Conservation (phyloP, 2,113 vertebrate genomes). For the Brachypodius melanocephalos region DNA sequence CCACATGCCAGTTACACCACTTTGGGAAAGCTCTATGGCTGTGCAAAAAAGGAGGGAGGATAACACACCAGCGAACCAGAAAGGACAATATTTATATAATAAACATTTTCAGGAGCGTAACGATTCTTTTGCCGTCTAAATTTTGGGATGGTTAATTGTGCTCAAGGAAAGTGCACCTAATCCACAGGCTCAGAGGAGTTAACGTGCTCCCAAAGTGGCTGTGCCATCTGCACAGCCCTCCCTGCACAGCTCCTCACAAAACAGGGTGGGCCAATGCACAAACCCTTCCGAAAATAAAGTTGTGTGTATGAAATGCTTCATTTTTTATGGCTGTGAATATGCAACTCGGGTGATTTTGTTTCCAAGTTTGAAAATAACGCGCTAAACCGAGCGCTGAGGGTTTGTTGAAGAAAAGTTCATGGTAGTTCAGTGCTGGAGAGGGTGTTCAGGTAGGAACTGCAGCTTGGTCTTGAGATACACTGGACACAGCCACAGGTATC, state of each 20-base stretch:
- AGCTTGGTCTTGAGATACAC: neutral
- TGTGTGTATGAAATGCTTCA: neutral
- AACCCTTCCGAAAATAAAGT: neutral
- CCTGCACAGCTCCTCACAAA: neutral
- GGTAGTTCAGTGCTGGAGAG: too few species aligned
- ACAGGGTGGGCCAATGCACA: neutral
- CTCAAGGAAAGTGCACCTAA: neutral
- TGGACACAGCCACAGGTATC: neutral
- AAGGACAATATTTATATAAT: slow-evolving; percentile 45
- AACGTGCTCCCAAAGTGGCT: neutral
- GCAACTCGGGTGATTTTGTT: neutral
- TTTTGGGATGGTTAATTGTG: neutral
- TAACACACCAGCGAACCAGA: slow-evolving; percentile 16
- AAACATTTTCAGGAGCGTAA: neutral
- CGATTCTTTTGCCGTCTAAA: neutral
- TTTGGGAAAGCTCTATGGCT: neutral
- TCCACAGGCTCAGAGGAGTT: neutral
- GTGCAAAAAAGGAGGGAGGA: neutral
- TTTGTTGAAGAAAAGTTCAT: neutral
- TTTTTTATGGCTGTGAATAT: neutral
- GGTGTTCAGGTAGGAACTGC: neutral
- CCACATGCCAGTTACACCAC: slow-evolving; percentile 63
- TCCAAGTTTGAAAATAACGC: neutral
- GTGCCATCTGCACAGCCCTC: neutral
- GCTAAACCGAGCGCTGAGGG: neutral